Conservation (phyloP, 30 jellyfish, hydroid and myxozoan genomes). For the Clytia hemisphaerica region DNA sequence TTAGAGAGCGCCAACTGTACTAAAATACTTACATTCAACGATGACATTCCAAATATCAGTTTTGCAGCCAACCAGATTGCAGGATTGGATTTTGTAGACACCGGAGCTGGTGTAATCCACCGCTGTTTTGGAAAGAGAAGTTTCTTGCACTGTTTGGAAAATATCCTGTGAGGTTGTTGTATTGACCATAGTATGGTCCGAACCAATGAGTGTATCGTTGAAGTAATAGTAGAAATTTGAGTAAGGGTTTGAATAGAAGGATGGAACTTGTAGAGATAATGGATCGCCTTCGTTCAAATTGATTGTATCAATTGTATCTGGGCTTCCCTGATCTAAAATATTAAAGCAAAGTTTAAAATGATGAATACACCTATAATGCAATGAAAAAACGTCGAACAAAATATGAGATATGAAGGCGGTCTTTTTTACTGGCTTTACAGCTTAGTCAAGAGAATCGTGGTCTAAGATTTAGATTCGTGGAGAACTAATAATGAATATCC, state of each 20-base stretch:
- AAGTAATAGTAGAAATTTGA: neutral
- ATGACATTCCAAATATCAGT: slow-evolving; percentile 3
- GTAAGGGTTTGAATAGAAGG: neutral
- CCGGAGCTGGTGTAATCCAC: neutral
- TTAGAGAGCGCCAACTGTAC: too few relatives aligned
- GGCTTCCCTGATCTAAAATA: neutral
- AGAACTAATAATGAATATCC: too few relatives aligned
- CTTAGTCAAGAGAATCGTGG: too few relatives aligned
- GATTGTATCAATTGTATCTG: neutral
- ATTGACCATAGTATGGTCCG: neutral
- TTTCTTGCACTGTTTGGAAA: neutral
- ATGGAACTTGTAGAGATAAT: neutral
- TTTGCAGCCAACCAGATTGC: slow-evolving; percentile 8
- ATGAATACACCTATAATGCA: neutral
- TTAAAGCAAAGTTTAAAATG: neutral
- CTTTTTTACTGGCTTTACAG: too few relatives aligned
- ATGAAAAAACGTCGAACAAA: neutral
- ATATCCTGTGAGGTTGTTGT: neutral
- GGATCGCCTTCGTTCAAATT: neutral
- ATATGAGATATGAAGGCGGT: too few relatives aligned
- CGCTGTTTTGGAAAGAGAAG: neutral
- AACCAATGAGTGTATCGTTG: neutral
- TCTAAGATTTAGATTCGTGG: too few relatives aligned
- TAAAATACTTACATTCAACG: slow-evolving; percentile 1
- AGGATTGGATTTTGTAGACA: neutral